Evolutionary conservation across 2,888 invertebrate species (phyloP).

Genomic region (Eurois occulta): DNA sequence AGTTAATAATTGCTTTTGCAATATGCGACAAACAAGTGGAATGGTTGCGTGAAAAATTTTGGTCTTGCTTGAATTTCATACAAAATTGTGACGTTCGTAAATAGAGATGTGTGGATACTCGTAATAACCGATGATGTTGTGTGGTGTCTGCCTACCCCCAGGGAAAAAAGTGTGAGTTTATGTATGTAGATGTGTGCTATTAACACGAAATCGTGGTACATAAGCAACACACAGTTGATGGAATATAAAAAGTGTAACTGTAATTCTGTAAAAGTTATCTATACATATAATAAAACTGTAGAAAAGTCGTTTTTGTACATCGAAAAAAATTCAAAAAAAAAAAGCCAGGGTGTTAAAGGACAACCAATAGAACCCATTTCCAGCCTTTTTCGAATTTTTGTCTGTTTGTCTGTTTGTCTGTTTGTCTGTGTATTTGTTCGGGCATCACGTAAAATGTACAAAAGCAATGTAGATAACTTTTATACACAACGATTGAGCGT

Average conservation of each 20-base stretch:
- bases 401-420: no score
- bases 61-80: not conserved
- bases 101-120: not conserved
- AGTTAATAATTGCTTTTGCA: constrained; percentile 47
- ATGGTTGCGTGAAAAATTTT: constrained; percentile 12
- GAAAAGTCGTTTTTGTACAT: no score
- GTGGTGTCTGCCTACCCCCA: not conserved
- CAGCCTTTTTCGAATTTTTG: no score
- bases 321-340: no score
- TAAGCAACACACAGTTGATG: not conserved
- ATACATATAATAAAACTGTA: no score
- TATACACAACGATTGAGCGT: no score
- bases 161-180: not conserved
- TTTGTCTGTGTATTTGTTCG: no score
- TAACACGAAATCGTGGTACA: not conserved
- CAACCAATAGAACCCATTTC: no score
- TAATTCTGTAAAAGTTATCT: not conserved
- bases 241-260: not conserved
- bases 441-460: no score
- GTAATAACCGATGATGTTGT: not conserved
- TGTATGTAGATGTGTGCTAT: not conserved
- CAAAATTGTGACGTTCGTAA: not conserved
- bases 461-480: no score
- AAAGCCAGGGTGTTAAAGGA: no score
- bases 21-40: constrained; percentile 33